phyloP scores from a whole-genome alignment of 2,888 invertebrate species.

The Nymphalis c-album region DNA sequence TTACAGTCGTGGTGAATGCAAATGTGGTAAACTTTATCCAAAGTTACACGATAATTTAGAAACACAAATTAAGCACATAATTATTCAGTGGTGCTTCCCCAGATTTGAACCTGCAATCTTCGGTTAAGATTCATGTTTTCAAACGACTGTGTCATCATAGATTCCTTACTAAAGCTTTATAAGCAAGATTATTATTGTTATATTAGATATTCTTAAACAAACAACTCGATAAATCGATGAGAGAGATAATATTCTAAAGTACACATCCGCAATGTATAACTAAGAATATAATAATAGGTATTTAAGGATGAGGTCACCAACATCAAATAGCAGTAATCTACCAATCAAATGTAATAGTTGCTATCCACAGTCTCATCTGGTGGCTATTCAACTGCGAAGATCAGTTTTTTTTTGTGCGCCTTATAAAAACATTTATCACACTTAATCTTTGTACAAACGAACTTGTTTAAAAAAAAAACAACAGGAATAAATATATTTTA shows the following conservation, averaged over 20 bases:
- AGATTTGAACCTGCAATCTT: too few species aligned
- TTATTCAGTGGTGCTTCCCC: too few species aligned
- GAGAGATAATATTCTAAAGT: neutral
- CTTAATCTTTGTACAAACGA: constrained; percentile 14
- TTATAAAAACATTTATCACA: constrained; percentile 18
- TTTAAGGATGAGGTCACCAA: constrained; percentile 29
- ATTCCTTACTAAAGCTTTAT: too few species aligned
- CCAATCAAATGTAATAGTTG: constrained; percentile 28
- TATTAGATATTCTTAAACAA: neutral
- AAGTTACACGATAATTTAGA: too few species aligned
- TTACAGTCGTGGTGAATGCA: too few species aligned
- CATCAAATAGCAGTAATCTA: constrained; percentile 23
- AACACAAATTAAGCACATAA: too few species aligned
- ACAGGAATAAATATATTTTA: neutral
- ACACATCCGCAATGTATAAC: constrained; percentile 11
- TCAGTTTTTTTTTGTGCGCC: constrained; percentile 26
- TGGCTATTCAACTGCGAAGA: constrained; percentile 23
- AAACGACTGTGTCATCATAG: too few species aligned
- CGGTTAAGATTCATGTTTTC: too few species aligned
- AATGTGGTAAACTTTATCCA: too few species aligned
- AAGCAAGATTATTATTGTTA: too few species aligned
- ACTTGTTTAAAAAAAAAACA: constrained; percentile 3
- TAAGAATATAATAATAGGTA: constrained; percentile 23
- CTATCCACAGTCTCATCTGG: constrained; percentile 25
- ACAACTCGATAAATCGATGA: constrained; percentile 1